A percentile compares a stretch with the other conserved stretches of the same genome.
These are phyloP conservation scores for Listronotus oregonensis DNA, from an alignment of 1,140 invertebrate genomes.

Conservation along the genomic window DNA sequence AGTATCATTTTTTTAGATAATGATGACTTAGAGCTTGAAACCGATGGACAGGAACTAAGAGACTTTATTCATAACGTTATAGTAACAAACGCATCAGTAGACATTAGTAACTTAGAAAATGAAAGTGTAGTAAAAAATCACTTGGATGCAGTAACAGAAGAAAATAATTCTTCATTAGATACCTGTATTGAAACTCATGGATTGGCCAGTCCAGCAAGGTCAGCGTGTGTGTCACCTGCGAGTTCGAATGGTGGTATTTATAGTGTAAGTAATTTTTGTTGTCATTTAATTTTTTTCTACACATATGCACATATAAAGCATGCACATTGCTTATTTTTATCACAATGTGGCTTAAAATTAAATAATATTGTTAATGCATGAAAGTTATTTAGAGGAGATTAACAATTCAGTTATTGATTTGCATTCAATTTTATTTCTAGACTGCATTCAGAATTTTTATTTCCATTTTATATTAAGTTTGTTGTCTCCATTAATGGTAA, in stretches of 20 bases:
- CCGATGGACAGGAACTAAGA: slow-evolving; percentile 36
- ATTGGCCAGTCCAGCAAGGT: slow-evolving; percentile 57
- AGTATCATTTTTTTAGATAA: background rate
- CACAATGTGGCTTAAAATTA: too few relatives aligned
- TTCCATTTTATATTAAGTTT: too few relatives aligned
- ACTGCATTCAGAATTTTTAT: too few relatives aligned
- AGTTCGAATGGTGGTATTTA: slow-evolving; percentile 88
- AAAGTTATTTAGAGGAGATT: too few relatives aligned
- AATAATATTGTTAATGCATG: too few relatives aligned
- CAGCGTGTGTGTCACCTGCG: slow-evolving; percentile 75
- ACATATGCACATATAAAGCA: background rate
- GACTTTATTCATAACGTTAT: slow-evolving; percentile 63
- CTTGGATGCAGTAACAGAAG: slow-evolving; percentile 53
- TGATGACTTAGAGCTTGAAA: slow-evolving; percentile 14
- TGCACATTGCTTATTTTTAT: too few relatives aligned
- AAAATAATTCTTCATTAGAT: slow-evolving; percentile 49
- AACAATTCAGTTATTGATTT: too few relatives aligned
- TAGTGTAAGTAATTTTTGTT: slow-evolving; percentile 69
- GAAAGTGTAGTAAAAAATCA: slow-evolving; percentile 47
- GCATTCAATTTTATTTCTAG: too few relatives aligned
- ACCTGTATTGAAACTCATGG: slow-evolving; percentile 51
- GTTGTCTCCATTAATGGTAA: too few relatives aligned
- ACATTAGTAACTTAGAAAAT: slow-evolving; percentile 57
- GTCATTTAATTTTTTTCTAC: background rate
- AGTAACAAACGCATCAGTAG: slow-evolving; percentile 69